These are phyloP conservation scores for Diorhabda elongata DNA, from an alignment of 1,140 invertebrate genomes.

Conservation along the genomic window DNA sequence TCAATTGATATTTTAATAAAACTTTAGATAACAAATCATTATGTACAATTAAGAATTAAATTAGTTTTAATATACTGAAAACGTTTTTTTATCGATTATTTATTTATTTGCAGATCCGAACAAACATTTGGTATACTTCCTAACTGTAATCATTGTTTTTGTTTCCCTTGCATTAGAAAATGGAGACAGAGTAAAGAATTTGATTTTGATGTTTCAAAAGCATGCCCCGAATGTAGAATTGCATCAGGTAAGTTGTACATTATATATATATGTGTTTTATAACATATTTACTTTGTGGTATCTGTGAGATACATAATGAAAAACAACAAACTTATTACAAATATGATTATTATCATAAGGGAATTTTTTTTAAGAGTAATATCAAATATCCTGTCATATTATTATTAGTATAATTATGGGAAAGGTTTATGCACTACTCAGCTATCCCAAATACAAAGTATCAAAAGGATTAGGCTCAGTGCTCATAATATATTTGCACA, in stretches of 20 bases:
- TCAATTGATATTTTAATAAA: neutral
- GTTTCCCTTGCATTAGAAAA: slow-evolving; percentile 75
- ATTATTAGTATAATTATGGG: too few relatives aligned
- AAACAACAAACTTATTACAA: too few relatives aligned
- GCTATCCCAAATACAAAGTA: too few relatives aligned
- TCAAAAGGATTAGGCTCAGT: too few relatives aligned
- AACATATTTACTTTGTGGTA: too few relatives aligned
- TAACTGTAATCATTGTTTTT: slow-evolving; percentile 86
- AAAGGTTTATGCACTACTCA: too few relatives aligned
- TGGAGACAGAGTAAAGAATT: slow-evolving; percentile 81
- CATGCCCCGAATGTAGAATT: slow-evolving; percentile 77
- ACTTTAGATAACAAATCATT: neutral
- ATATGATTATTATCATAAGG: too few relatives aligned
- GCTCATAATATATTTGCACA: too few relatives aligned
- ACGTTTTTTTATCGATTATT: neutral
- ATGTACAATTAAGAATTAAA: neutral
- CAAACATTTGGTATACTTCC: slow-evolving; percentile 82
- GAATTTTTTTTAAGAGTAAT: too few relatives aligned
- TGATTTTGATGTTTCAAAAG: slow-evolving; percentile 56
- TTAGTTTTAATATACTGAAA: neutral
- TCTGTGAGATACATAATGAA: too few relatives aligned
- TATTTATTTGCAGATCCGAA: slow-evolving; percentile 46
- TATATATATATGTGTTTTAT: neutral
- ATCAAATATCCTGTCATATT: too few relatives aligned
- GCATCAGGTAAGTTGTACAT: slow-evolving; percentile 49